A percentile compares a stretch with the other conserved stretches of the same genome.
Evolutionary conservation across 2,797 vertebrate genomes (phyloP).

Genomic region (Capromys pilorides): DNA sequence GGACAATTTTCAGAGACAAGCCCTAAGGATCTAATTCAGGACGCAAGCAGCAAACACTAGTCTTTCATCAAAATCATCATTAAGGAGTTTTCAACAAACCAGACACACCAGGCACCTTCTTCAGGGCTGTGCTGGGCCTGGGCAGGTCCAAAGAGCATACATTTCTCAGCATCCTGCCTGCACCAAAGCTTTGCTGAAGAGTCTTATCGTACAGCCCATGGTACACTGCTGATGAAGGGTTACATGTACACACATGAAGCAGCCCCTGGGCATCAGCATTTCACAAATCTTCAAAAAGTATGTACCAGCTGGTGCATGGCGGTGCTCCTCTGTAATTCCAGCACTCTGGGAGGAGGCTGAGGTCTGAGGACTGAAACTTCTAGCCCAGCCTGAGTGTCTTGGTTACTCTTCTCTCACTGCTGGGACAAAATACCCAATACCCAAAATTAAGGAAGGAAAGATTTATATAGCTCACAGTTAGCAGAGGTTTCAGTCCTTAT

Average conservation of each 20-base stretch:
- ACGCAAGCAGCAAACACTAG: background rate
- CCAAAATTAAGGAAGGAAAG: no score
- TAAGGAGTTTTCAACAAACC: background rate
- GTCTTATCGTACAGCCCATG: background rate
- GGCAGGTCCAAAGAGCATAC: background rate
- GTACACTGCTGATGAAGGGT: fast-evolving
- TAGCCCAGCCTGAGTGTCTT: background rate
- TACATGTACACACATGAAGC: background rate
- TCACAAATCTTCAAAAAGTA: background rate
- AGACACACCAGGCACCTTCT: background rate
- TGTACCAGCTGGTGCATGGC: background rate
- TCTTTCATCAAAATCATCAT: background rate
- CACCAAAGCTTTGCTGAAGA: background rate
- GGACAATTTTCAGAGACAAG: background rate
- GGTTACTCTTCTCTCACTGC: no score
- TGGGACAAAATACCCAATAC: no score
- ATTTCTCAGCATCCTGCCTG: background rate
- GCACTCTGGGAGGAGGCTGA: background rate
- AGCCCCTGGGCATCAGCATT: fast-evolving
- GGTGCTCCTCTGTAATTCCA: background rate
- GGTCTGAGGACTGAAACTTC: background rate
- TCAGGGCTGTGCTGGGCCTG: no score
- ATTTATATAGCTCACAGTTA: no score
- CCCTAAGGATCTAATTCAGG: background rate
- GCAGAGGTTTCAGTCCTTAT: no score